These are phyloP conservation scores for Sturnus vulgaris DNA, from an alignment of 2,113 vertebrate species.

Conservation along the genomic window DNA sequence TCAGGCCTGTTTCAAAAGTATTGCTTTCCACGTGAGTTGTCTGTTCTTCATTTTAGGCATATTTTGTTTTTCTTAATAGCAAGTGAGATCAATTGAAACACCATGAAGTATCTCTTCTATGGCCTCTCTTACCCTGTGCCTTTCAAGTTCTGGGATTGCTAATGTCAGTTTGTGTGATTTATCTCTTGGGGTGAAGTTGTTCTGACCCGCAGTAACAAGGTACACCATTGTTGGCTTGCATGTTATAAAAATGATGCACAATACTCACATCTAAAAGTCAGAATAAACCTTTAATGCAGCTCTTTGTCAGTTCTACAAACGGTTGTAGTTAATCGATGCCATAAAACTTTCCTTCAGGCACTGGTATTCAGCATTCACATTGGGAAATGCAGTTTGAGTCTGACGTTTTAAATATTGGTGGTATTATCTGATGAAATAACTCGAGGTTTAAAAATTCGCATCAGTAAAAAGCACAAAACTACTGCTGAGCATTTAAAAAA, in stretches of 20 bases:
- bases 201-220: constrained; percentile 59
- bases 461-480: not conserved
- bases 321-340: constrained; percentile 57
- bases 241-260: constrained; percentile 69
- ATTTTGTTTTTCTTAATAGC: not conserved
- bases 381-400: constrained; percentile 23
- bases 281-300: constrained; percentile 45
- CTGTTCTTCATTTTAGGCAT: not conserved
- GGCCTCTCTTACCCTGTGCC: not conserved
- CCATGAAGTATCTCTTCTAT: not conserved
- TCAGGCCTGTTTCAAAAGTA: not conserved
- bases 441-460: not conserved
- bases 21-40: not conserved
- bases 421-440: constrained; percentile 49
- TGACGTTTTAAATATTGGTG: constrained; percentile 46
- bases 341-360: constrained; percentile 60
- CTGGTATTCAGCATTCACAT: constrained; percentile 27
- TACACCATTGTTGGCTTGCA: constrained; percentile 41
- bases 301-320: constrained; percentile 60
- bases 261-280: constrained; percentile 52
- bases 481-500: not conserved
- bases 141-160: constrained; percentile 14
- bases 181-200: constrained; percentile 18
- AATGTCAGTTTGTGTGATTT: constrained; percentile 38
- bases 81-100: not conserved